Conservation (phyloP, 30 jellyfish, hydroid and myxozoan genomes). For the Rhopilema esculentum region DNA sequence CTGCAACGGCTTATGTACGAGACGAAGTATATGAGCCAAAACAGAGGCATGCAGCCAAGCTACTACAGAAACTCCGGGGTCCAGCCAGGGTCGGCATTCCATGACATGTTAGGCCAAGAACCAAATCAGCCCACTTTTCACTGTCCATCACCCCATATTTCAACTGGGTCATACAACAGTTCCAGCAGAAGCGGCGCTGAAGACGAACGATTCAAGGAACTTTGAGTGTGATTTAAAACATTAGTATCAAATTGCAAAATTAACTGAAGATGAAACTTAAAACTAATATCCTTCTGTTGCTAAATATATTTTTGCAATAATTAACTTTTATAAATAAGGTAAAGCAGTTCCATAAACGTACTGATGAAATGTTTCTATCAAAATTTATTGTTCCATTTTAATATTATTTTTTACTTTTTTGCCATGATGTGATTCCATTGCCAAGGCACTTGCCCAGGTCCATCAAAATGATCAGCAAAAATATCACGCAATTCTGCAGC, state of each 20-base stretch:
- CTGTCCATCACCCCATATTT: background rate
- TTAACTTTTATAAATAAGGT: background rate
- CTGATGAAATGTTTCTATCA: background rate
- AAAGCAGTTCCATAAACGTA: background rate
- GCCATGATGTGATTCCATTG: slow-evolving; percentile 26
- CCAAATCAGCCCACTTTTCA: background rate
- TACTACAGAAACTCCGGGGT: background rate
- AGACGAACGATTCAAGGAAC: background rate
- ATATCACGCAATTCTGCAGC: slow-evolving; percentile 41
- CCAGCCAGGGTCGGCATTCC: slow-evolving; percentile 4
- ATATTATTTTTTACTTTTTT: slow-evolving; percentile 1
- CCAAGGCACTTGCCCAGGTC: slow-evolving; percentile 56
- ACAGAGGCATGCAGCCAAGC: slow-evolving; percentile 23
- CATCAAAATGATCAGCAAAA: slow-evolving; percentile 43
- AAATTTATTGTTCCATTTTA: background rate
- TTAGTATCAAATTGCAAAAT: background rate
- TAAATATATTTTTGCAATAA: background rate
- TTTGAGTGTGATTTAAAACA: background rate
- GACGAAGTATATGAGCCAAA: slow-evolving; percentile 35
- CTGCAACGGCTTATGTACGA: slow-evolving; percentile 39
- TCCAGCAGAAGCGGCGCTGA: slow-evolving; percentile 9
- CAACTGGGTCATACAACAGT: slow-evolving; percentile 6
- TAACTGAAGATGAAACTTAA: slow-evolving; percentile 3
- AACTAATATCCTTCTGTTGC: background rate
- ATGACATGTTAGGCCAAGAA: too few species aligned